Base-by-base conservation (phyloP, 2,113 vertebrate genomes). In the Plecotus auritus region DNA sequence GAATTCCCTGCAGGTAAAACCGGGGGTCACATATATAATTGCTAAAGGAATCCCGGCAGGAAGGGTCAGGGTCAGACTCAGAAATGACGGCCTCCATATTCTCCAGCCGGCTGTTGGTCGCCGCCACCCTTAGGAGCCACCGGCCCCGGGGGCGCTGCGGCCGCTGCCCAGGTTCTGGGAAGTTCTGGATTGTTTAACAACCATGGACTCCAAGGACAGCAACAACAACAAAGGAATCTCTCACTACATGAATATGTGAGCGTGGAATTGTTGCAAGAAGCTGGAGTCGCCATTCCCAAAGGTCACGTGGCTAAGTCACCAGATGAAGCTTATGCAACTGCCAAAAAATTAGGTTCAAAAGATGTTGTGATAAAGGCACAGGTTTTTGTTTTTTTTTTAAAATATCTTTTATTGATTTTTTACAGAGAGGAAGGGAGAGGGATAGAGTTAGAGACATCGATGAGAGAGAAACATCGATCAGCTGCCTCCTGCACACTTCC, bases 331-430 rank as follows among this genome's bases (percentile, higher is more conserved):
- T 99, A 99, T 97, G 91, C 98, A 64, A 98, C 99, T 91, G 99
- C 99, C 96, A 99, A 99, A 98, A 98, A 99, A 98, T 99, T 99
- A 98, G 99, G 99, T 99, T 61, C 56, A 61, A 99, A 99, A 98
- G 99, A 99, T 97, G 98, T 99, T 98, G 99, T 99, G 98, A 98
- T 99, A 96, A 99, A 99, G 98, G 99, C 99, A 77, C 99, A 99
- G 97, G 99, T 99, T 69, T 98, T 99, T n/a, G n/a, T n/a, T n/a
- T n/a, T n/a, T n/a, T n/a, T n/a, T n/a, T n/a, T n/a, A n/a, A n/a
- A n/a, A n/a, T n/a, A n/a, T n/a, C n/a, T n/a, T n/a, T n/a, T n/a
- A n/a, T n/a, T n/a, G n/a, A n/a, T n/a, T n/a, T n/a, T n/a, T n/a
- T n/a, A n/a, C n/a, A n/a, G n/a, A n/a, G n/a, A n/a, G n/a, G n/a